These are phyloP conservation scores for Xyliphius kryptos DNA, from an alignment of 2,113 vertebrate genomes.

Conservation along the genomic window DNA sequence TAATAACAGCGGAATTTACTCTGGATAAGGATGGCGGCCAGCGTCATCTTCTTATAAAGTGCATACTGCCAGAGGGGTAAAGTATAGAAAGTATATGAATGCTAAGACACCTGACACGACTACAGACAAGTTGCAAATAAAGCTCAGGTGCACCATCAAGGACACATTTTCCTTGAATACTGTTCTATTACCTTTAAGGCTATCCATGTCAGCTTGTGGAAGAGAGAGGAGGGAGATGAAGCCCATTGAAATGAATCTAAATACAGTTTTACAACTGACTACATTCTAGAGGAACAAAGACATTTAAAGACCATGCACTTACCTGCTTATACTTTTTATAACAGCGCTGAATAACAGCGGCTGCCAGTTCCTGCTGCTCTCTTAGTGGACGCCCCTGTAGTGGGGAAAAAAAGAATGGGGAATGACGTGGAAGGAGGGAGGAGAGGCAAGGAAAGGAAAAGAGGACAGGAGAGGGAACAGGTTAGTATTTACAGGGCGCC, in stretches of 20 bases:
- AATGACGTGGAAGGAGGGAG: constrained; percentile 23
- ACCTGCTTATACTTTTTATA: constrained; percentile 98
- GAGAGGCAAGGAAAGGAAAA: constrained; percentile 26
- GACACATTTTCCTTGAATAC: too few species aligned
- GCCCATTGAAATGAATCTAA: neutral
- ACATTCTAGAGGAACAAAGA: constrained; percentile 1
- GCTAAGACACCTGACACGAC: too few species aligned
- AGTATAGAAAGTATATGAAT: constrained; percentile 8
- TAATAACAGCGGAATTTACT: constrained; percentile 88
- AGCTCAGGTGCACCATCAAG: too few species aligned
- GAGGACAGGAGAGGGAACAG: constrained; percentile 32
- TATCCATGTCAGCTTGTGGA: constrained; percentile 90
- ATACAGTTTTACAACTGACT: constrained; percentile 7
- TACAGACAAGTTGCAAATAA: too few species aligned
- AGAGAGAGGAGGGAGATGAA: constrained; percentile 38
- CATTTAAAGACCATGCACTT: constrained; percentile 38
- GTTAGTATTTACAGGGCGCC: constrained; percentile 31
- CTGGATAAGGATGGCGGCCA: constrained; percentile 99
- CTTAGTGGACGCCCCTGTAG: constrained; percentile 81
- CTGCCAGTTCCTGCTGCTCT: constrained; percentile 91
- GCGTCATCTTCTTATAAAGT: constrained; percentile 60
- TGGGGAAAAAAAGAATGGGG: constrained; percentile 24
- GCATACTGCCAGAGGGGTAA: constrained; percentile 74
- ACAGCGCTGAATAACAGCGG: constrained; percentile 92
- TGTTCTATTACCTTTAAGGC: constrained; percentile 93